These are phyloP conservation scores for Cheilosia pagana DNA, from an alignment of 2,888 invertebrate genomes.

Conservation along the genomic window DNA sequence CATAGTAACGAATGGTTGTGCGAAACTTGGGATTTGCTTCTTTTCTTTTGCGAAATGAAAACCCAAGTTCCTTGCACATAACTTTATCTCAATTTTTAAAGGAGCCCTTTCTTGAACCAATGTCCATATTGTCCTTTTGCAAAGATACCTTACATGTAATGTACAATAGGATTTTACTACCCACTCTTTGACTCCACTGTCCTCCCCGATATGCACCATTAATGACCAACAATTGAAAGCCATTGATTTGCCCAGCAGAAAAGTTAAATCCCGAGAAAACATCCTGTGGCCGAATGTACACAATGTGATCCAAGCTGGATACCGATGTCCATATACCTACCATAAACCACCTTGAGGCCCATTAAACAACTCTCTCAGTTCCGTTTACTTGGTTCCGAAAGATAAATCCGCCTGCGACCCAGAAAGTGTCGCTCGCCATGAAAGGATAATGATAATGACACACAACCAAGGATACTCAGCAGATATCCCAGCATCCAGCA, in stretches of 20 bases:
- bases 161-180: no score
- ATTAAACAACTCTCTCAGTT: slow-evolving; percentile 63
- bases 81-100: no score
- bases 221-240: slow-evolving; percentile 36
- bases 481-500: slow-evolving; percentile 22
- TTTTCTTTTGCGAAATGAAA: no score
- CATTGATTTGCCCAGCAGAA: slow-evolving; percentile 23
- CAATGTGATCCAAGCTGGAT: slow-evolving; percentile 11
- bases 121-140: no score
- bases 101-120: no score
- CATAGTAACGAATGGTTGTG: no score
- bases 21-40: no score
- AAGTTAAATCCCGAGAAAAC: slow-evolving; percentile 7
- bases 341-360: slow-evolving; percentile 67
- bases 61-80: no score
- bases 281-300: slow-evolving; percentile 18
- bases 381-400: slow-evolving; percentile 53
- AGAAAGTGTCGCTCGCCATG: slow-evolving; percentile 65
- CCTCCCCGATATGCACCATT: background rate
- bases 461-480: slow-evolving; percentile 52
- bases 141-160: no score
- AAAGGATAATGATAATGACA: slow-evolving; percentile 71
- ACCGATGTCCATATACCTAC: slow-evolving; percentile 25
- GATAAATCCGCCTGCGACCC: slow-evolving; percentile 71
- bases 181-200: slow-evolving; percentile 1